Evolutionary conservation across 2,888 invertebrate species (phyloP).

Genomic region (Fabriciana adippe): DNA sequence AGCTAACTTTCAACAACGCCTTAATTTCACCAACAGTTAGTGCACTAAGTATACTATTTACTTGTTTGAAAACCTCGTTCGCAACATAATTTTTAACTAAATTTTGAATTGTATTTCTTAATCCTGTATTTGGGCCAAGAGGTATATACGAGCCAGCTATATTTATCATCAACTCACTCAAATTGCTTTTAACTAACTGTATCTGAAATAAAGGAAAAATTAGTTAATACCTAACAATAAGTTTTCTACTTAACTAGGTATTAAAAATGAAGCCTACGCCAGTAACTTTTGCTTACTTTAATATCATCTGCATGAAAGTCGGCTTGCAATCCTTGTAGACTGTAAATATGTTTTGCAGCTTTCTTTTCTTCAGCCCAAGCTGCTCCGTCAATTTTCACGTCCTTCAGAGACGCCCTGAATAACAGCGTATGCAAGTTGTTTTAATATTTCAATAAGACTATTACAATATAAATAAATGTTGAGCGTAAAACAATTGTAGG

Average conservation of each 20-base stretch:
- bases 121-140: not conserved
- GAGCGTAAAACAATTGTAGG: too few species aligned
- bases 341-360: not conserved
- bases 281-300: conserved; percentile 2
- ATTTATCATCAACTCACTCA: not conserved
- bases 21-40: conserved; percentile 27
- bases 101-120: not conserved
- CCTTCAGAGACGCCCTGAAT: not conserved
- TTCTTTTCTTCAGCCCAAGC: not conserved
- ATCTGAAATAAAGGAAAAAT: conserved; percentile 1
- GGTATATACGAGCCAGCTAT: not conserved
- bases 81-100: conserved; percentile 13
- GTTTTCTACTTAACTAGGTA: not conserved
- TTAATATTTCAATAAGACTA: too few species aligned
- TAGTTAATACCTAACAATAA: not conserved
- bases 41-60: conserved; percentile 22
- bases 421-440: too few species aligned
- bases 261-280: not conserved
- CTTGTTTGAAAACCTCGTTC: conserved; percentile 17
- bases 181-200: conserved; percentile 3
- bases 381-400: not conserved
- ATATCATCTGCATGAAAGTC: conserved; percentile 5
- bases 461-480: too few species aligned
- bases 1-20: too few species aligned
- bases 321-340: not conserved